These are phyloP conservation scores for Idaea biselata DNA, from an alignment of 2,888 invertebrate genomes.

Conservation along the genomic window DNA sequence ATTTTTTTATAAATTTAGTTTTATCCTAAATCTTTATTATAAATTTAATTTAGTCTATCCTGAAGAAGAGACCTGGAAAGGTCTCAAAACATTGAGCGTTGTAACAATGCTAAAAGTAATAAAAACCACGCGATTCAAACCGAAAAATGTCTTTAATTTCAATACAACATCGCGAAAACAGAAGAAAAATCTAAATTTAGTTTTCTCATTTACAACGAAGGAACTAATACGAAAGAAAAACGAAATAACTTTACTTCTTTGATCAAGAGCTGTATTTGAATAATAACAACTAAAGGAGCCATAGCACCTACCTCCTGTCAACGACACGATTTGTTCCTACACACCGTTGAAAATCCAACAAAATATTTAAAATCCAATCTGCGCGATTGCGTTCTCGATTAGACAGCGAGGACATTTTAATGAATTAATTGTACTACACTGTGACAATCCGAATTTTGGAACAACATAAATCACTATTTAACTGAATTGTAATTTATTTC, in stretches of 20 bases:
- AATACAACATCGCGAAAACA: too few species aligned
- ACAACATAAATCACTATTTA: slow-evolving; percentile 23
- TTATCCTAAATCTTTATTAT: too few species aligned
- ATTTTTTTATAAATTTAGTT: too few species aligned
- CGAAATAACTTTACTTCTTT: not conserved
- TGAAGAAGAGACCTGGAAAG: too few species aligned
- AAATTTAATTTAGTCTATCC: too few species aligned
- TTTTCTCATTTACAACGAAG: slow-evolving; percentile 1
- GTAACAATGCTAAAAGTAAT: too few species aligned
- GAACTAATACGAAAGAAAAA: too few species aligned
- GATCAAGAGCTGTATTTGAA: not conserved
- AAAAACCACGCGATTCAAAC: too few species aligned
- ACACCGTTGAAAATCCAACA: slow-evolving; percentile 3
- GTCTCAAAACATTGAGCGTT: too few species aligned
- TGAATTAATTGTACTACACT: slow-evolving; percentile 15
- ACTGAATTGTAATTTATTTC: slow-evolving; percentile 11
- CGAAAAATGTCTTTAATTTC: too few species aligned
- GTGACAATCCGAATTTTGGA: slow-evolving; percentile 15
- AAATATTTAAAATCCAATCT: slow-evolving; percentile 10
- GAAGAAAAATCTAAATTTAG: too few species aligned
- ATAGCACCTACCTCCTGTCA: not conserved
- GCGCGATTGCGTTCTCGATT: slow-evolving; percentile 7
- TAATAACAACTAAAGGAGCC: not conserved
- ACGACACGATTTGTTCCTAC: not conserved
- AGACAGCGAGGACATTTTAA: slow-evolving; percentile 5